Evolutionary conservation across 2,888 invertebrate genomes (phyloP).

Genomic region (Dynastes hyllus): DNA sequence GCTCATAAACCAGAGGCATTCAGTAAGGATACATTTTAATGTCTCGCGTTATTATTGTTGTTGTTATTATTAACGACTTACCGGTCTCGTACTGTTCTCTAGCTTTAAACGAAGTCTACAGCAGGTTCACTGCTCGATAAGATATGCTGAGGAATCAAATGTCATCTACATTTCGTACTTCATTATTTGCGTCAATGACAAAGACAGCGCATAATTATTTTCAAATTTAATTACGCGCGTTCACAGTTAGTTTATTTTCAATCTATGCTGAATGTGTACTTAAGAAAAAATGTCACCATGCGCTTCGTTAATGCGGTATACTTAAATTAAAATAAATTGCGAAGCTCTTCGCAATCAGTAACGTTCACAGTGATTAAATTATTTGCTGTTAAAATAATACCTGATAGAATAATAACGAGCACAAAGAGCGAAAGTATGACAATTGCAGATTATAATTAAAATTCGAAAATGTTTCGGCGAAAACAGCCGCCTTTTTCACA

Average conservation of each 20-base stretch:
- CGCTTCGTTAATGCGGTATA: not conserved
- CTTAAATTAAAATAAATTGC: conserved; percentile 3
- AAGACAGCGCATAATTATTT: conserved; percentile 49
- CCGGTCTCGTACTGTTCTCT: conserved; percentile 26
- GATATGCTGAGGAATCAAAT: conserved; percentile 57
- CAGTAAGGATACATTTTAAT: conserved; percentile 50
- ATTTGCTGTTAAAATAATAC: not conserved
- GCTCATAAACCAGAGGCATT: conserved; percentile 41
- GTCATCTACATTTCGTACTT: conserved; percentile 59
- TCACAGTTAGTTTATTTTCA: conserved; percentile 18
- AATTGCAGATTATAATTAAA: no score
- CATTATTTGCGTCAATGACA: conserved; percentile 56
- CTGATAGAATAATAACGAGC: no score
- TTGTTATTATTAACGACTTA: conserved; percentile 47
- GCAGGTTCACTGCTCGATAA: conserved; percentile 58
- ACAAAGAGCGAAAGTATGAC: no score
- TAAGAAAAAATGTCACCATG: not conserved
- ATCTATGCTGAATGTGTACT: not conserved
- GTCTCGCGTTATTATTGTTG: conserved; percentile 46
- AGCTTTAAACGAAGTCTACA: conserved; percentile 13
- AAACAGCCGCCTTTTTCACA: no score
- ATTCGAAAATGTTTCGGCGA: no score
- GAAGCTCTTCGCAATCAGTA: not conserved
- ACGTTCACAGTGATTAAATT: not conserved
- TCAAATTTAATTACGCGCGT: conserved; percentile 40